Percentiles rank a stretch among this genome's conserved stretches.
Evolutionary conservation across 2,113 vertebrate genomes (phyloP).

Genomic region (Harpagus bidentatus): DNA sequence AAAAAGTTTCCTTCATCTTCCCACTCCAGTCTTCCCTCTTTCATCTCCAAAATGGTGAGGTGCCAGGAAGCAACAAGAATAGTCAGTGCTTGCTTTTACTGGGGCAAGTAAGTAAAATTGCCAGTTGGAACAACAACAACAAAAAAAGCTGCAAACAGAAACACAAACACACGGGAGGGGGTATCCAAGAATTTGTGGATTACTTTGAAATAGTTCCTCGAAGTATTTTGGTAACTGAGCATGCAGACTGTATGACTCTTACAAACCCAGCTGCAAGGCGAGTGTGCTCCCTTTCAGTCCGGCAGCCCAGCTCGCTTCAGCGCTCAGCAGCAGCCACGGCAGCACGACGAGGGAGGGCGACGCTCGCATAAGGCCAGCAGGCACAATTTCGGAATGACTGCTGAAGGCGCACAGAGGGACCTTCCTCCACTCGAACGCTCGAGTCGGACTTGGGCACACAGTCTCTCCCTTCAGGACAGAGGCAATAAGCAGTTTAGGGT

Average conservation of each 20-base stretch:
- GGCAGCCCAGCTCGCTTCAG: neutral
- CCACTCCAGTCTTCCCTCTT: neutral
- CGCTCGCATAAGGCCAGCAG: rapidly evolving
- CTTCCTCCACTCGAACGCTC: neutral
- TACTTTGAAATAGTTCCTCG: neutral
- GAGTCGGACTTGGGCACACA: neutral
- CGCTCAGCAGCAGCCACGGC: neutral
- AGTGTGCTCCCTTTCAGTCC: rapidly evolving
- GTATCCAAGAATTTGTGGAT: neutral
- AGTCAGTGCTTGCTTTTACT: neutral
- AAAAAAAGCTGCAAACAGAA: neutral
- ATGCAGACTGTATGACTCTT: neutral
- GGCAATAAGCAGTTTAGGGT: neutral
- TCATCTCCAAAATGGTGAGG: neutral
- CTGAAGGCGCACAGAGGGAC: neutral
- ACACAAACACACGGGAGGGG: neutral
- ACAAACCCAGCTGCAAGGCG: neutral
- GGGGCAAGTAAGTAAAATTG: neutral
- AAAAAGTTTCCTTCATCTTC: neutral
- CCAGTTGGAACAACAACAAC: neutral
- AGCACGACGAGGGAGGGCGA: rapidly evolving
- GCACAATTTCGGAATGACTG: neutral
- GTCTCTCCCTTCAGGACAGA: neutral
- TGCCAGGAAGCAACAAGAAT: neutral
- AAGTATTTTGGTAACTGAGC: neutral